Base-by-base conservation (phyloP, 2,797 vertebrate species). In the Sebastes melanostomus region DNA sequence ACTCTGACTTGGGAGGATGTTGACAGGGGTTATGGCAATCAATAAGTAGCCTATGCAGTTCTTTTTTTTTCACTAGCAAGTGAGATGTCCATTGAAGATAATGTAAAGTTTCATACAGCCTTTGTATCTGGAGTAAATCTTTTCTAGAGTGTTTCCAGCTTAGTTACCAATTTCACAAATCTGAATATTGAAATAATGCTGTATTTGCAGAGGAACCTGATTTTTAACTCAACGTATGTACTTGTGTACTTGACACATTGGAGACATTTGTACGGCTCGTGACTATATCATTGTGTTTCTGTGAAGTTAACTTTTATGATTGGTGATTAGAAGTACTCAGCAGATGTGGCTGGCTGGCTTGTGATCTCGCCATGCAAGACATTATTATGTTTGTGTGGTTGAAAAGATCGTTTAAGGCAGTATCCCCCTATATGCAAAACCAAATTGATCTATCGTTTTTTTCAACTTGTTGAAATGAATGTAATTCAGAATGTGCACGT, bases 401-500 rank as follows among this genome's bases (percentile, higher is more conserved):
- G 58, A 80, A 76, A 84, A 30, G 54, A 76, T 70, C 60, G 66
- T 85, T 84, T 54, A 77, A 88, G 87, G 82, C 81, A 27, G 77
- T 86, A 62, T 82, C 65, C 55, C 46, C 52, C 67, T 78, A 87
- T 93, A 94, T 94, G 92, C 92, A 93, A 93, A 94, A 90, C 82
- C 88, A 87, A 91, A 92, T 90, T 72, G 78, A 77, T 78, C 55
- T 27, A 66, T 88, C 67, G 24, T 81, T 74, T 72, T 83, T 77
- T 75, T 82, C 27, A 75, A 86, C 77, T 80, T 77, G 74, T 89
- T 90, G 92, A 96, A 96, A 95, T 96, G 95, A 97, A 97, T 97
- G 96, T 97, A 97, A 95, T 95, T 96, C 81, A 88, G 86, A 91
- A 90, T 91, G 89, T 89, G 81, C 67, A 77, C 86, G 81, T 81